Evolutionary conservation across 2,888 invertebrate genomes (phyloP).

Genomic region (Taenaris catops): DNA sequence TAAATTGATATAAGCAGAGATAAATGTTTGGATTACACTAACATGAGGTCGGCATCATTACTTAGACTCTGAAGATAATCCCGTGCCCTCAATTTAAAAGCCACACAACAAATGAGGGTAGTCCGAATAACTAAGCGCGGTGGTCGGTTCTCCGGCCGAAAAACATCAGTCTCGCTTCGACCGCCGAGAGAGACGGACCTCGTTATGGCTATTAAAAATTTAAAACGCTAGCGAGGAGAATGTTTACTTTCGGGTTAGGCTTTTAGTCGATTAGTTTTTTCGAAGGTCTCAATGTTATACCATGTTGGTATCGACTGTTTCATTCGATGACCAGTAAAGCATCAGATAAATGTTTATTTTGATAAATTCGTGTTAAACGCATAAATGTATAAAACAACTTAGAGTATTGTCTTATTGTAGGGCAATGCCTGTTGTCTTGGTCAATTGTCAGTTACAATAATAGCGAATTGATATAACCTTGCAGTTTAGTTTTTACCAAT

Average conservation of each 20-base stretch:
- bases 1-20: slow-evolving; percentile 3
- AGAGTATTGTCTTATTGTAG: too few species aligned
- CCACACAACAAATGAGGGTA: slow-evolving; percentile 70
- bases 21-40: slow-evolving; percentile 10
- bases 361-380: too few species aligned
- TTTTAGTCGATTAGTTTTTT: slow-evolving; percentile 57
- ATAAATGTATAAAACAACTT: too few species aligned
- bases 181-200: slow-evolving; percentile 50
- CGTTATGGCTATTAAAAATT: slow-evolving; percentile 63
- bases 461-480: too few species aligned
- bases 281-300: too few species aligned
- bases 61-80: slow-evolving; percentile 21
- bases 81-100: slow-evolving; percentile 62
- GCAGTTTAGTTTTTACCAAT: too few species aligned
- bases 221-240: slow-evolving; percentile 50
- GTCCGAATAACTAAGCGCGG: slow-evolving; percentile 63
- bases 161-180: slow-evolving; percentile 64
- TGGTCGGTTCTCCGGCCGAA: slow-evolving; percentile 50
- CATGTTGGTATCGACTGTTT: too few species aligned
- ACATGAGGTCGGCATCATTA: slow-evolving; percentile 18
- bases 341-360: too few species aligned
- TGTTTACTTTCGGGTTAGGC: slow-evolving; percentile 52
- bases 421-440: too few species aligned
- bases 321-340: too few species aligned
- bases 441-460: too few species aligned